Base-by-base conservation (phyloP, 2,113 vertebrate species). In the Pyrgilauda ruficollis region DNA sequence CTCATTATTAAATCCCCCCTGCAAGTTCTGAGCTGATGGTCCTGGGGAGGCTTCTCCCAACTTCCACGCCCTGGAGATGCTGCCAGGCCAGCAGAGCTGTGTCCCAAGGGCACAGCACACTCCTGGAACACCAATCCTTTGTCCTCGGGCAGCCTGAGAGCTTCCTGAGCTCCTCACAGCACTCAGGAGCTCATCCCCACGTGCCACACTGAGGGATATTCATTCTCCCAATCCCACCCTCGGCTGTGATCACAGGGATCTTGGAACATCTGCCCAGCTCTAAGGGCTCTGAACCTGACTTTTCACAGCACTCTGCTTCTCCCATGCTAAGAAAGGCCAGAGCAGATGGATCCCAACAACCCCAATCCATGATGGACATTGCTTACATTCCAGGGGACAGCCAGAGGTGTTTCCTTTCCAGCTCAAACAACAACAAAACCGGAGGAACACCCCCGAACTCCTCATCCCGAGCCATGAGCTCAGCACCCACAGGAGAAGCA, bases 131-230 rank as follows among this genome's bases (percentile, higher is more conserved):
- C 30, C 47, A 35, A 4, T 13, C 55, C 20, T 26, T 33, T 85
- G 94, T 95, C 96, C 94, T 96, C 41, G 83, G 66, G 74, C 44
- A 90, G 87, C 96, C 96, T 53, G 18, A 33, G 78, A 92, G 77
- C 75, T 52, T 66, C 70, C 74, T 47, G 56, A 35, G 56, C 56
- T 35, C 56, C 15, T 35, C n/a, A 11, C n/a, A 35, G 56, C 22
- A n/a, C 56, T 24, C 56, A 24, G 56, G n/a, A 59, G n/a, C 56
- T 35, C 22, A 35, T 24, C 58, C 31, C 89, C 37, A 35, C 55
- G 22, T 83, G 93, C 92, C 89, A 89, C 87, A 58, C 77, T 2
- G 50, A 78, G 89, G 89, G 88, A 94, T 74, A 4, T 26, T 37
- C n/a, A 26, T 24, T 5, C 22, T 35, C n/a, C 56, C 56, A 59